phyloP scores from a whole-genome alignment of 2,797 vertebrate genomes.

The Novumbra hubbsi region DNA sequence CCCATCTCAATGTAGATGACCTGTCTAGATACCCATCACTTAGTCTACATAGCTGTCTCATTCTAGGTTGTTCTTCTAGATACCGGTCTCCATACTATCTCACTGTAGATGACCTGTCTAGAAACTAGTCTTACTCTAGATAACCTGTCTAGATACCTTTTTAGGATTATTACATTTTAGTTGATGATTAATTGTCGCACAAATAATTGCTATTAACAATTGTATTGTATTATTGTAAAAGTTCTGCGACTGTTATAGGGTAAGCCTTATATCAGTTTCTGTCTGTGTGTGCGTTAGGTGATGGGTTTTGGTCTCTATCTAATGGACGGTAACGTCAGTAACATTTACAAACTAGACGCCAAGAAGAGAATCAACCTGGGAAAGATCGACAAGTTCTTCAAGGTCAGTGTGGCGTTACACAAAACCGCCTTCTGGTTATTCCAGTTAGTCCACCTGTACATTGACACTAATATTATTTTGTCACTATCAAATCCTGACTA shows the following conservation, averaged over 20 bases:
- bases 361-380: slow-evolving; percentile 97
- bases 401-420: slow-evolving; percentile 66
- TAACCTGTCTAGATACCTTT: no score
- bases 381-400: slow-evolving; percentile 98
- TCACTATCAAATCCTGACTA: neutral
- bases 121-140: neutral
- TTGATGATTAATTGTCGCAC: no score
- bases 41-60: neutral
- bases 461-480: neutral
- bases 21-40: neutral
- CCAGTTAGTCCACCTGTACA: neutral
- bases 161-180: no score
- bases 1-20: neutral
- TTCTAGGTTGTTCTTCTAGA: neutral
- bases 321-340: slow-evolving; percentile 95
- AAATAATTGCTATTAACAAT: no score
- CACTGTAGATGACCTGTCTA: neutral
- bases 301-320: slow-evolving; percentile 98
- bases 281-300: slow-evolving; percentile 72
- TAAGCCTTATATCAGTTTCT: neutral
- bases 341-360: slow-evolving; percentile 96
- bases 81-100: no score
- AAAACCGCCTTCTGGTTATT: neutral
- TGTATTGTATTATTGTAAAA: no score
- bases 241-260: no score